phyloP scores from a whole-genome alignment of 37 sponge, comb jelly and placozoan genomes.

The Mnemiopsis leidyi region DNA sequence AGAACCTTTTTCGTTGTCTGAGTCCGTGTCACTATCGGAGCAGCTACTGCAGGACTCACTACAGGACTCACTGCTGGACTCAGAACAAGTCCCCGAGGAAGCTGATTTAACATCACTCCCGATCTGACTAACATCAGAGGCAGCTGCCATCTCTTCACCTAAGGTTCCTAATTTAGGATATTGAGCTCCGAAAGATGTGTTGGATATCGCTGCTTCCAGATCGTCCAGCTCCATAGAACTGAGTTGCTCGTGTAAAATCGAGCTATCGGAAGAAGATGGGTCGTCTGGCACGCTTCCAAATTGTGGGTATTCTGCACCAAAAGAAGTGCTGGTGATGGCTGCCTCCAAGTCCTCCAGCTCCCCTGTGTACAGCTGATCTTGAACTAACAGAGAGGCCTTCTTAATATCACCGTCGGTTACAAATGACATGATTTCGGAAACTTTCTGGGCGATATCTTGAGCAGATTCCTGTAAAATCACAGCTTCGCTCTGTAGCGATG shows the following conservation, averaged over 20 bases:
- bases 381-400: background rate
- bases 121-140: too few relatives aligned
- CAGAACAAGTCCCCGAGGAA: background rate
- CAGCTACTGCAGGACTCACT: background rate
- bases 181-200: too few relatives aligned
- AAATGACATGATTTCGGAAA: background rate
- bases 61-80: background rate
- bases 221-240: background rate
- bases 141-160: background rate
- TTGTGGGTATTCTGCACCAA: background rate
- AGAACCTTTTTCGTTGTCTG: background rate
- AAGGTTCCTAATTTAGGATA: too few relatives aligned
- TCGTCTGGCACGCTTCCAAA: background rate
- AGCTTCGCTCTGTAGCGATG: background rate
- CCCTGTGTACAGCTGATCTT: background rate
- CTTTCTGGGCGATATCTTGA: background rate
- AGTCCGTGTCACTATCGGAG: background rate
- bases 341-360: background rate
- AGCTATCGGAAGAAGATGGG: background rate
- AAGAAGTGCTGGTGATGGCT: background rate
- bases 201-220: too few relatives aligned
- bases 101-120: background rate
- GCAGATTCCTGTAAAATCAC: background rate
- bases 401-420: background rate
- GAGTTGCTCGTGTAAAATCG: too few relatives aligned